Evolutionary conservation across 2,797 vertebrate genomes (phyloP).

Genomic region (Loriculus beryllinus): DNA sequence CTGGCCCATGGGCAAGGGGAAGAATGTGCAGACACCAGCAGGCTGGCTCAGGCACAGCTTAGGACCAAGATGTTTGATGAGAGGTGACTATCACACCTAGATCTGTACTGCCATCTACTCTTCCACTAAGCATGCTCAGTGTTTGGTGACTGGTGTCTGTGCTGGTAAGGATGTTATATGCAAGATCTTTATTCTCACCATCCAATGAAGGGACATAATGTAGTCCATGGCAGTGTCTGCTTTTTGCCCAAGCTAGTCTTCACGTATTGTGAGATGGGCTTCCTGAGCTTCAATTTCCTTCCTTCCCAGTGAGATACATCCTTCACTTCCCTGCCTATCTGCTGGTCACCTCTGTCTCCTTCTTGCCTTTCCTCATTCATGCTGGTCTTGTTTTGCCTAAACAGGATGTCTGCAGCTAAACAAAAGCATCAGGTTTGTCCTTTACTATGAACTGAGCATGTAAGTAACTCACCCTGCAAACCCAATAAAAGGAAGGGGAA

Average conservation of each 20-base stretch:
- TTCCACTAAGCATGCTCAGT: neutral
- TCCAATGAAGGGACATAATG: neutral
- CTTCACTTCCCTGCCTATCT: neutral
- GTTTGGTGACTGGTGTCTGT: neutral
- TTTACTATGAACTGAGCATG: neutral
- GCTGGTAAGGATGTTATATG: neutral
- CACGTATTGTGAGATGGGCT: neutral
- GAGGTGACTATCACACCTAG: neutral
- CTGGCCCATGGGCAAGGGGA: fast-evolving
- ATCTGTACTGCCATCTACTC: neutral
- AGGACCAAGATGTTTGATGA: neutral
- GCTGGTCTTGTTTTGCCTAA: neutral
- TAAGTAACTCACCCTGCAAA: neutral
- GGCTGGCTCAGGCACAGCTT: neutral
- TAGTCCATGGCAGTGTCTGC: neutral
- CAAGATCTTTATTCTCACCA: neutral
- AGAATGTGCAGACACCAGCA: fast-evolving
- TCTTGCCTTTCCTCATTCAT: neutral
- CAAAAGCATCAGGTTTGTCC: neutral
- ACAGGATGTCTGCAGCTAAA: neutral
- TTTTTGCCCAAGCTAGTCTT: neutral
- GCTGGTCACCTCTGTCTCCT: neutral
- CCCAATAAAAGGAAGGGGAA: neutral
- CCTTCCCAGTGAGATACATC: neutral
- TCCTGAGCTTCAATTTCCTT: neutral